Evolutionary conservation across 2,113 vertebrate genomes (phyloP).

Genomic region (Sardina pilchardus): DNA sequence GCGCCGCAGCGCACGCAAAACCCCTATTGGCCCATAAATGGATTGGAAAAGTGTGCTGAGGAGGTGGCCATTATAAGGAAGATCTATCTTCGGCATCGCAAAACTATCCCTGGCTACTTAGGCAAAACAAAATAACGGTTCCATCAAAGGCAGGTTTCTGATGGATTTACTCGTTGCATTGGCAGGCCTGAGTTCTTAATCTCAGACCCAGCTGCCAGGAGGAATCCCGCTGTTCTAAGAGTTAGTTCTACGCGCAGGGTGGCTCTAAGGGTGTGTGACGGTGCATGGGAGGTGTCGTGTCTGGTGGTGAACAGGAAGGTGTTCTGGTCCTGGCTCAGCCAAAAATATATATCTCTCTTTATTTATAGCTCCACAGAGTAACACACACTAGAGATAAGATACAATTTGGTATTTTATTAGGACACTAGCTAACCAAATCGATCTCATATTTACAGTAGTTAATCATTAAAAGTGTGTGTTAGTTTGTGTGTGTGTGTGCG

Average conservation of each 20-base stretch:
- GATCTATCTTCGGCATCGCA: neutral
- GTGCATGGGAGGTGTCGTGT: neutral
- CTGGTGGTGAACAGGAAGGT: neutral
- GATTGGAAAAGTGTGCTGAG: neutral
- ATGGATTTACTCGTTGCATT: neutral
- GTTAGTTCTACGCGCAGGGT: neutral
- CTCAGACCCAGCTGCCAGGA: neutral
- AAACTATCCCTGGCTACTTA: neutral
- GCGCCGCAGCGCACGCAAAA: neutral
- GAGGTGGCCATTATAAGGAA: neutral
- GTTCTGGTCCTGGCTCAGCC: neutral
- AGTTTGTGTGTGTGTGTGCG: neutral
- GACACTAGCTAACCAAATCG: neutral
- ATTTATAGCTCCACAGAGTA: neutral
- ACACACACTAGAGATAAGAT: slow-evolving; percentile 18
- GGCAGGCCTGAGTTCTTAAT: slow-evolving; percentile 2
- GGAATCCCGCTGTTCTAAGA: neutral
- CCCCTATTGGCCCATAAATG: neutral
- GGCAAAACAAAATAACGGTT: neutral
- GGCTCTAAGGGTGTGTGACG: neutral
- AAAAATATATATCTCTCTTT: neutral
- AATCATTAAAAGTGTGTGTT: neutral
- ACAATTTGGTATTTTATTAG: neutral
- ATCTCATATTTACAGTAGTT: neutral
- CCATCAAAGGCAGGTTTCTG: neutral